These are phyloP conservation scores for Achatina immaculata DNA, from an alignment of 1,140 invertebrate species.

Conservation along the genomic window DNA sequence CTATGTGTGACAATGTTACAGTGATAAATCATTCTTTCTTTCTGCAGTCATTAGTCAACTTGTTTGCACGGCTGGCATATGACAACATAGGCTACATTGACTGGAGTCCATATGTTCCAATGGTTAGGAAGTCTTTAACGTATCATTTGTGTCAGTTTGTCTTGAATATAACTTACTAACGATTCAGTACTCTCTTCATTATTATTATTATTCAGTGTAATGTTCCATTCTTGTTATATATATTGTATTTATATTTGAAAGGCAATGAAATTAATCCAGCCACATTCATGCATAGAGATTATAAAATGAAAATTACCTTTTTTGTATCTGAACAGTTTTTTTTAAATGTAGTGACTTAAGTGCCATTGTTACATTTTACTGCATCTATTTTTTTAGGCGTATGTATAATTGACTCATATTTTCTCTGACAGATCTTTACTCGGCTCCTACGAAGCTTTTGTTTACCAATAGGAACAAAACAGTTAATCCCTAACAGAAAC, in stretches of 20 bases:
- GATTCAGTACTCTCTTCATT: no score
- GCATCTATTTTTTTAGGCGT: no score
- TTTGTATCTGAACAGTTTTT: no score
- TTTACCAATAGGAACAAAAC: constrained; percentile 83
- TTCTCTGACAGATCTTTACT: constrained; percentile 81
- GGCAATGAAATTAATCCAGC: background rate
- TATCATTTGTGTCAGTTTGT: background rate
- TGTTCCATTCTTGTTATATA: no score
- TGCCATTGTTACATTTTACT: no score
- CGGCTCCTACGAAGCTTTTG: constrained; percentile 83
- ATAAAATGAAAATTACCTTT: background rate
- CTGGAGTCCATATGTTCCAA: constrained; percentile 86
- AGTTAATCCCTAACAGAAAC: constrained; percentile 64
- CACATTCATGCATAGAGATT: background rate
- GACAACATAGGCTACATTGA: constrained; percentile 87
- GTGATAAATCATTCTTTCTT: no score
- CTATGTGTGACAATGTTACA: no score
- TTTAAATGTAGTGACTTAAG: no score
- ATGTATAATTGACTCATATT: no score
- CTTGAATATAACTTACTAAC: no score
- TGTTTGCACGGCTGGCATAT: constrained; percentile 82
- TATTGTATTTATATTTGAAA: constrained; percentile 14
- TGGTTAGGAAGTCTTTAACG: constrained; percentile 63
- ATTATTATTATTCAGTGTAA: no score
- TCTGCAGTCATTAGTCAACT: constrained; percentile 78